Evolutionary conservation across 2,113 vertebrate species (phyloP), one percentile per base, ranked within the genome.

Genomic region (Sarotherodon lohbergeri): DNA sequence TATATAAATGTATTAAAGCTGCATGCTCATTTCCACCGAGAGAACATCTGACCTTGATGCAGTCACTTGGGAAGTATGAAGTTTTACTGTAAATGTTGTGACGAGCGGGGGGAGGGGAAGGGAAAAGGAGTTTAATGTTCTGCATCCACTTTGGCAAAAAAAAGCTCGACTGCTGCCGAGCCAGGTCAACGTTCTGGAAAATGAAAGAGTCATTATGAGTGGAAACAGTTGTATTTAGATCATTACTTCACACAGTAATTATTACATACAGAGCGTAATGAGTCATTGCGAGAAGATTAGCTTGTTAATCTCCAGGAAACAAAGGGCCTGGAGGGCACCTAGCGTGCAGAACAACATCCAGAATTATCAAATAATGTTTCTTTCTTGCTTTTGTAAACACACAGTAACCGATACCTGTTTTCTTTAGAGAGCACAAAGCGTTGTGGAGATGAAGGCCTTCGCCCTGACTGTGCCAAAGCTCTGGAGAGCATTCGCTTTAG

Each of bases 141-240:
- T 94, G 86, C 93, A 93, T 96, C 92, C 91, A 92, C 89, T 92
- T 89, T 95, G 93, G 93, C 86, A 93, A 82, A 48, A 73, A 80
- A 86, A n/a, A 82, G 71, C 81, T 57, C 13, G 50, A 85, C 81
- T 5, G 71, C 88, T 89, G 90, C 86, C 27, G 84, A 92, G 93
- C 92, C 90, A 90, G 86, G 91, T 95, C 90, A 92, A 89, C 93
- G 86, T 93, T 93, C 90, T 95, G 94, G 91, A 92, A 92, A 94
- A 93, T 90, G 83, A 93, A 94, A 90, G 84, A 87, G 89, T 90
- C 91, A 91, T 95, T 93, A 94, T 95, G 93, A 95, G 91, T 95
- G 93, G 95, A 95, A 95, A 94, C 93, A 93, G 86, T 91, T 95
- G 90, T 93, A 94, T 90, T 95, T 91, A 91, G 93, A 94, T 94